Conservation (phyloP, 23 tunicate genomes). For the Trididemnum clinides region DNA sequence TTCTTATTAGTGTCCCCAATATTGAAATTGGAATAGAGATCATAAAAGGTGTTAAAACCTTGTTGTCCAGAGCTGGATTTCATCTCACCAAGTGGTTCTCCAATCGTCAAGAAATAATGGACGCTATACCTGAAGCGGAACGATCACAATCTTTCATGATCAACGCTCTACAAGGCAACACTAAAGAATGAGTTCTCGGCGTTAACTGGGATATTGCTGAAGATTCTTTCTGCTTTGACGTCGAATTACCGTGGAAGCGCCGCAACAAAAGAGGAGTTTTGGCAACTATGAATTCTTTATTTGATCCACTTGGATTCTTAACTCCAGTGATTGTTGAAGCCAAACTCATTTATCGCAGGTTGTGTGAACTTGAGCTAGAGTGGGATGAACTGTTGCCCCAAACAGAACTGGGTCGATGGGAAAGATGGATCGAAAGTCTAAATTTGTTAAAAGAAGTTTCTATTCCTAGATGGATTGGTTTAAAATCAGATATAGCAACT, state of each 20-base stretch:
- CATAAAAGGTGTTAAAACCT: background rate
- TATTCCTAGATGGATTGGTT: background rate
- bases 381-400: background rate
- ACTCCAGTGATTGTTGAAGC: slow-evolving; percentile 1
- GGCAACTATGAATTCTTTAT: background rate
- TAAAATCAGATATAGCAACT: background rate
- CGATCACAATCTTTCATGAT: background rate
- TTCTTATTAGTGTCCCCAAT: background rate
- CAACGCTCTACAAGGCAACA: background rate
- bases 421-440: background rate
- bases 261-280: slow-evolving; percentile 24
- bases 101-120: background rate
- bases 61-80: background rate
- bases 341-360: background rate
- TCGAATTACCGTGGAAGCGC: background rate
- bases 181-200: slow-evolving; percentile 39
- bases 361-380: background rate
- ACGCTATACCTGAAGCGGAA: background rate
- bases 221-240: background rate
- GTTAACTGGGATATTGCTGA: slow-evolving; percentile 3
- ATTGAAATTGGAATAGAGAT: background rate
- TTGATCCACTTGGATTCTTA: slow-evolving; percentile 1
- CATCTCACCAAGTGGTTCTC: background rate
- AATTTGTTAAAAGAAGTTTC: background rate
- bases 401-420: background rate